Evolutionary conservation across 2,113 vertebrate genomes (phyloP), one percentile per base, ranked within the genome.

Genomic region (Brachypteracias leptosomus): DNA sequence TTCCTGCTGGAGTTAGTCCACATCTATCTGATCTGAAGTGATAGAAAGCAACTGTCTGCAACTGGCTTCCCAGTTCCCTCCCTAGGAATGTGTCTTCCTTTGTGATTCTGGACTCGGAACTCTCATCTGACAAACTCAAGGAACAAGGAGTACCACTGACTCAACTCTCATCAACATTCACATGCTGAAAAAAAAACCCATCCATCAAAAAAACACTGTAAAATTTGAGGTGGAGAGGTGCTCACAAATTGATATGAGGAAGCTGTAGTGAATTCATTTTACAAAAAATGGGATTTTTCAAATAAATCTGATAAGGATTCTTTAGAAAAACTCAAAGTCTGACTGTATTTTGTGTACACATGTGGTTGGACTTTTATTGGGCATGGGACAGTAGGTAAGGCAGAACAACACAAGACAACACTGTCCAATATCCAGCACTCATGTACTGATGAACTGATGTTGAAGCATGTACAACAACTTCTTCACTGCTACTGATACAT

Each of bases 1-100:
- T 66, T 94, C 67, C 63, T 83, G n/a, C 38, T 88, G 88, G 46
- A 95, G 67, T 28, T 63, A 42, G 19, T 42, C 85, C 20, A 57
- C 51, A 38, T 75, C 59, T 66, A 13, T 33, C 72, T 86, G 79
- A 95, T 92, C n/a, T 66, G 25, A 66, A 83, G 28, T 29, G 85
- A 80, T 90, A 88, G 29, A 4, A 88, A 70, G 12, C 25, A 79
- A 70, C 55, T 46, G 75, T 55, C 88, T 95, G 71, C 67, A 62
- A 38, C 16, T 33, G 52, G 13, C 40, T 92, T 66, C 49, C 49
- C 63, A 80, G 25, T 28, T 93, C 49, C 31, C 36, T 79, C 31
- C 78, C 28, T 70, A 25, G 12, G 12, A 78, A 44, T 25, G 15
- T 0, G 1, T 16, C 42, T 78, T 63, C 29, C 17, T 72, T 49